These are phyloP conservation scores for Crotophaga sulcirostris DNA, from an alignment of 2,113 vertebrate genomes.

Conservation along the genomic window DNA sequence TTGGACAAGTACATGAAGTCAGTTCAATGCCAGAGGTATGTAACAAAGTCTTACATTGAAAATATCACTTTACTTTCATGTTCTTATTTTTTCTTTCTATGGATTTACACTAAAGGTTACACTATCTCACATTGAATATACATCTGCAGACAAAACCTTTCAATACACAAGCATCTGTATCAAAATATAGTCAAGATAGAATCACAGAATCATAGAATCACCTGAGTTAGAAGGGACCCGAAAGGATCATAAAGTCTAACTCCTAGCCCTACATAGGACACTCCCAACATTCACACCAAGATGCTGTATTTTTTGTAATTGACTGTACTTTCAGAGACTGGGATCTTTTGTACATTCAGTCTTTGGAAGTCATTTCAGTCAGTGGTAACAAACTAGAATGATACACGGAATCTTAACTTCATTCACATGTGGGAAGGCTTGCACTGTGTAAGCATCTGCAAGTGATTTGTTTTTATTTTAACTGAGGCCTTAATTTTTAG, in stretches of 20 bases:
- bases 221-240: too few species aligned
- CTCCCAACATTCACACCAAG: too few species aligned
- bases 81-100: background rate
- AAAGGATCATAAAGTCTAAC: too few species aligned
- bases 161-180: background rate
- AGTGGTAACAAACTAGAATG: background rate
- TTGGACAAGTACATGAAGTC: conserved; percentile 94
- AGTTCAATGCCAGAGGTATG: conserved; percentile 96
- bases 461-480: background rate
- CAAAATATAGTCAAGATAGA: background rate
- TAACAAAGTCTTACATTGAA: background rate
- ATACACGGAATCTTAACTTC: background rate
- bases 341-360: background rate
- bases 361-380: background rate
- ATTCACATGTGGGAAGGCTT: background rate
- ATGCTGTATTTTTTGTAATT: background rate
- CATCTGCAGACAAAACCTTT: background rate
- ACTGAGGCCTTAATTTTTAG: background rate
- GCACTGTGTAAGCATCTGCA: background rate
- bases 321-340: background rate
- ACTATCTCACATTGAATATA: background rate
- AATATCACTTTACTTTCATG: background rate
- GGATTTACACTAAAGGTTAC: background rate
- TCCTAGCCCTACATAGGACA: too few species aligned
- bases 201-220: too few species aligned